Percentiles rank a stretch among this genome's conserved stretches.
Conservation (phyloP, 1,140 invertebrate species). For the Cataglyphis hispanica region DNA sequence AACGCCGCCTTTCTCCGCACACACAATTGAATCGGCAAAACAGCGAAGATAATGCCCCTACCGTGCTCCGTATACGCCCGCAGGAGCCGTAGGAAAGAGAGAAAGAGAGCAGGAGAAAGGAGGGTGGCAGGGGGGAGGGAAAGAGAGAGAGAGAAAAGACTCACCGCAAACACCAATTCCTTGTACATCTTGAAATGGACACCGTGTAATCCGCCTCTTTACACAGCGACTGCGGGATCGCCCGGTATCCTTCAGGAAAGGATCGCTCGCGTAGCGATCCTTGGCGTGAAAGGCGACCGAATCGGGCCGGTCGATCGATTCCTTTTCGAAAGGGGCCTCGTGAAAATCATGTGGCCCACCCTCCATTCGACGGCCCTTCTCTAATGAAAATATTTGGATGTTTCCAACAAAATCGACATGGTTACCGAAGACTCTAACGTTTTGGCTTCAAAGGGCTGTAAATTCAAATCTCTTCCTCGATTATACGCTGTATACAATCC, state of each 20-base stretch:
- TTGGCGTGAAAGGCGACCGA: conserved; percentile 12
- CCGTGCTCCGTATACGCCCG: conserved; percentile 59
- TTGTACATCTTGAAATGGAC: conserved; percentile 82
- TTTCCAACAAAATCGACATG: conserved; percentile 83
- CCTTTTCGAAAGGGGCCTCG: conserved; percentile 30
- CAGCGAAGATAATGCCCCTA: conserved; percentile 83
- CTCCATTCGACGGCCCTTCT: conserved; percentile 35
- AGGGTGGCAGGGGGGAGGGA: background rate
- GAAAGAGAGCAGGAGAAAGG: background rate
- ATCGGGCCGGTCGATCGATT: conserved; percentile 5
- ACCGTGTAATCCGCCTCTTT: conserved; percentile 81
- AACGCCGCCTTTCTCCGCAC: conserved; percentile 84
- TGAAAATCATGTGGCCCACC: conserved; percentile 59
- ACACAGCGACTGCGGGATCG: conserved; percentile 66
- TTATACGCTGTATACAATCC: background rate
- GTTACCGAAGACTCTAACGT: background rate
- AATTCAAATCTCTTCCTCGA: conserved; percentile 9
- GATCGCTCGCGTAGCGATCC: conserved; percentile 44
- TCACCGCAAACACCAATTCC: conserved; percentile 75
- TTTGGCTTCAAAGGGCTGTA: conserved; percentile 9
- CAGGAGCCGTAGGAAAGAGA: conserved; percentile 39
- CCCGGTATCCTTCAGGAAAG: conserved; percentile 43
- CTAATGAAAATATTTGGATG: conserved; percentile 84
- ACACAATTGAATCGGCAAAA: conserved; percentile 86
- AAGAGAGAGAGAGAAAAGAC: conserved; percentile 46